Evolutionary conservation across 2,113 vertebrate species (phyloP).

Genomic region (Notothenia rossii): DNA sequence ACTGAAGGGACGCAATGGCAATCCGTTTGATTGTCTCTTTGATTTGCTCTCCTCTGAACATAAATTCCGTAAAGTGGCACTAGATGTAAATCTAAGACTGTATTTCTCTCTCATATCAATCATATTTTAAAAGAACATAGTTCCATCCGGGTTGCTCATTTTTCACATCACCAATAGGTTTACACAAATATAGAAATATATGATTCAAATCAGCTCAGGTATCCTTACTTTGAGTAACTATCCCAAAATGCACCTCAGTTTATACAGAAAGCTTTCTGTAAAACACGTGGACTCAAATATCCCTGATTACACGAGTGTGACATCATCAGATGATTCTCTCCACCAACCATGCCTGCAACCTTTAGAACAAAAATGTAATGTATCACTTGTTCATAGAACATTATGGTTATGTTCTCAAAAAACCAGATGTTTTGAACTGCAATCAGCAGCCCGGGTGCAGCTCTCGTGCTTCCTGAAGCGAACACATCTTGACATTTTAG

Average conservation of each 20-base stretch:
- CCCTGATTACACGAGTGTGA: too few species aligned
- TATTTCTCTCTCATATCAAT: neutral
- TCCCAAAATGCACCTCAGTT: too few species aligned
- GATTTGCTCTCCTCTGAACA: neutral
- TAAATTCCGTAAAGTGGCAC: too few species aligned
- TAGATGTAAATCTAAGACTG: neutral
- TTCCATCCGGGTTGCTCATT: neutral
- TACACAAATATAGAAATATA: too few species aligned
- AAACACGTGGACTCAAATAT: too few species aligned
- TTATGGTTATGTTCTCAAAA: too few species aligned
- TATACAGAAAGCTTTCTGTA: too few species aligned
- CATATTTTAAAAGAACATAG: neutral
- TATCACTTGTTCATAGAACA: too few species aligned
- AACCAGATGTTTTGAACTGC: too few species aligned
- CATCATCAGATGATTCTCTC: too few species aligned
- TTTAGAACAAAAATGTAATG: too few species aligned
- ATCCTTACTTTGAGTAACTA: neutral
- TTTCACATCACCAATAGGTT: neutral
- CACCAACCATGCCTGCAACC: too few species aligned
- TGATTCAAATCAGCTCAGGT: neutral
- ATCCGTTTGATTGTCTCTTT: neutral
- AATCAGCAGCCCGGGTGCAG: neutral
- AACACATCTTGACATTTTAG: conserved; percentile 37
- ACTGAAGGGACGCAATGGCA: neutral
- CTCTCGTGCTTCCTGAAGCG: conserved; percentile 1